phyloP scores from a whole-genome alignment of 1,140 invertebrate species.

The Periplaneta americana region DNA sequence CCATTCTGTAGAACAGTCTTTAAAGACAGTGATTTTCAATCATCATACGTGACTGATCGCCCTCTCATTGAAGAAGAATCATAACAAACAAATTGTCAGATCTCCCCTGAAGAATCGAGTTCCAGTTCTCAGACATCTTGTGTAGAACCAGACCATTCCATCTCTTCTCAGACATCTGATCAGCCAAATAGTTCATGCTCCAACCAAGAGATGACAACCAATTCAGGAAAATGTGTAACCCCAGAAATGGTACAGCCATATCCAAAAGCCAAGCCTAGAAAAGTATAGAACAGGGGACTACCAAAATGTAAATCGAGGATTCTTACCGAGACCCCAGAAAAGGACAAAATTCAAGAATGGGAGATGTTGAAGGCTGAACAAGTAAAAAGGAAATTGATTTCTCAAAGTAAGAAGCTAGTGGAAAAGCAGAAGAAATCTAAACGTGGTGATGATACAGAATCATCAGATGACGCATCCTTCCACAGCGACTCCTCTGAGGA shows the following conservation, averaged over 20 bases:
- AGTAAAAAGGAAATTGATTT: neutral
- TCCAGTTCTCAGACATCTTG: too few species aligned
- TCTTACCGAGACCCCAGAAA: slow-evolving; percentile 7
- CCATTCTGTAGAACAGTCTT: too few species aligned
- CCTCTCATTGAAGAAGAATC: too few species aligned
- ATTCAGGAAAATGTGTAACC: too few species aligned
- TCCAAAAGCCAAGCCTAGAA: neutral
- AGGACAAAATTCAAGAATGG: neutral
- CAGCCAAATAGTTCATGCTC: too few species aligned
- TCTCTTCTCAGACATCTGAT: too few species aligned
- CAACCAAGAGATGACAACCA: too few species aligned
- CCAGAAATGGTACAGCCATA: neutral
- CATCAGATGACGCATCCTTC: neutral
- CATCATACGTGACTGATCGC: too few species aligned
- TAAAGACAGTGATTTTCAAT: too few species aligned
- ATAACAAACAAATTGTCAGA: too few species aligned
- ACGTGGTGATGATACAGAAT: neutral
- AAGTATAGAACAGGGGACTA: neutral
- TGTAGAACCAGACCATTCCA: too few species aligned
- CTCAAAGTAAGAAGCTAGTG: neutral
- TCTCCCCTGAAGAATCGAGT: too few species aligned
- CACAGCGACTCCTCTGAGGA: neutral
- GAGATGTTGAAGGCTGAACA: neutral
- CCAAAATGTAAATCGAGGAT: neutral
- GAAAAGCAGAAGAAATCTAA: neutral